Conservation (phyloP, 2,113 vertebrate species). For the Acrocephalus arundinaceus region DNA sequence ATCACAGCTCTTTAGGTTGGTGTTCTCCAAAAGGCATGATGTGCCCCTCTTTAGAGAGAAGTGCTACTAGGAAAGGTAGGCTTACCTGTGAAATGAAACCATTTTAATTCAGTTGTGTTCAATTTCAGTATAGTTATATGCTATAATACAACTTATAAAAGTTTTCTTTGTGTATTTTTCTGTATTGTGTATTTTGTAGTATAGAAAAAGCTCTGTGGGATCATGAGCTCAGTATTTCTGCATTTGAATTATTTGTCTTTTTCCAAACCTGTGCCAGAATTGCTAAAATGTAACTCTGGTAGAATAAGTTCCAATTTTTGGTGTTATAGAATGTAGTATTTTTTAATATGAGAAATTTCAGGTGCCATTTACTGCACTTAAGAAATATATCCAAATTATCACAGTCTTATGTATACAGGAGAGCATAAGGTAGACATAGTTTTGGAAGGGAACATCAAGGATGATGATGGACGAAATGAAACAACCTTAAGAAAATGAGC, state of each 20-base stretch:
- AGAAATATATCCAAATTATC: not conserved
- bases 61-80: not conserved
- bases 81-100: not conserved
- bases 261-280: not conserved
- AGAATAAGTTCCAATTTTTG: not conserved
- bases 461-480: not conserved
- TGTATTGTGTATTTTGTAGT: not conserved
- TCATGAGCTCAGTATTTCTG: not conserved
- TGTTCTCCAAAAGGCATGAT: not conserved
- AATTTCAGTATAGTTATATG: not conserved
- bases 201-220: not conserved
- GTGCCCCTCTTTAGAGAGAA: not conserved
- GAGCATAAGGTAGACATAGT: not conserved
- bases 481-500: not conserved
- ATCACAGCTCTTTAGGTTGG: not conserved
- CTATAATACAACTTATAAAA: not conserved
- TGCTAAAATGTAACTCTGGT: not conserved
- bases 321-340: not conserved
- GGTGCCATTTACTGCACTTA: not conserved
- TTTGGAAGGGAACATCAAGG: not conserved
- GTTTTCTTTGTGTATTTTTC: not conserved
- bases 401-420: not conserved
- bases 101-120: not conserved
- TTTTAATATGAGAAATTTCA: not conserved
- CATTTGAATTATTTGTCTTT: not conserved